Base-by-base conservation (phyloP, 2,888 invertebrate genomes). In the Hemithea aestivaria region DNA sequence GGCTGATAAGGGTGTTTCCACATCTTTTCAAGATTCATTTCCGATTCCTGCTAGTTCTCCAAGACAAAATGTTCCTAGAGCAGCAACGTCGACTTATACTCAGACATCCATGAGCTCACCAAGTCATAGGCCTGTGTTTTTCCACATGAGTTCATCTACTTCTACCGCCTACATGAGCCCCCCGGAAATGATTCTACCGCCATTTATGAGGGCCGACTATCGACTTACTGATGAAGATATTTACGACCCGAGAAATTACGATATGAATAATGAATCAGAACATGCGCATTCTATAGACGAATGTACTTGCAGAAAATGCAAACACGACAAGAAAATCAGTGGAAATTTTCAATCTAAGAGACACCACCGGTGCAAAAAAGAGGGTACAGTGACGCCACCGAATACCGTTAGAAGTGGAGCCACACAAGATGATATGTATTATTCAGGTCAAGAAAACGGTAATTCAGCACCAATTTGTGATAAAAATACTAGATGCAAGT, bases 121-220 rank as follows among this genome's bases (percentile, higher is more conserved):
- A 1, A 54, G 49, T 26, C 58, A 65, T 22, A 68, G 73, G 49
- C 83, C 83, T 2, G 53, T 69, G 4, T 71, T 73, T 44, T 59
- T 74, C 43, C 84, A 82, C 35, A 80, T 87, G 76, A 85, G 85
- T 51, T 87, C 88, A 7, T 85, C 88, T 1, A 84, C 85, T 7
- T 88, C 88, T 1, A 88, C 88, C 6, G 76, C 87, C 0, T 88
- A 88, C 45, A 77, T 88, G 85, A 88, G 88, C 45, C 88, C 88
- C 4, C 88, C 88, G 24, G 88, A 88, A 42, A 55, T 75, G 45
- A 67, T 87, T 7, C 48, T 82, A 36, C 87, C 87, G 0, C 64
- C 63, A 43, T 77, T 63, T 48, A 51, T 84, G 23, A 74, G 50
- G 57, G 55, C 54, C 10, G 56, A 63, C 43, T 58, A 56, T 43